A percentile compares a stretch with the other conserved stretches of the same genome.
Evolutionary conservation across 2,888 invertebrate species (phyloP).

Genomic region (Mycalesis mineus): DNA sequence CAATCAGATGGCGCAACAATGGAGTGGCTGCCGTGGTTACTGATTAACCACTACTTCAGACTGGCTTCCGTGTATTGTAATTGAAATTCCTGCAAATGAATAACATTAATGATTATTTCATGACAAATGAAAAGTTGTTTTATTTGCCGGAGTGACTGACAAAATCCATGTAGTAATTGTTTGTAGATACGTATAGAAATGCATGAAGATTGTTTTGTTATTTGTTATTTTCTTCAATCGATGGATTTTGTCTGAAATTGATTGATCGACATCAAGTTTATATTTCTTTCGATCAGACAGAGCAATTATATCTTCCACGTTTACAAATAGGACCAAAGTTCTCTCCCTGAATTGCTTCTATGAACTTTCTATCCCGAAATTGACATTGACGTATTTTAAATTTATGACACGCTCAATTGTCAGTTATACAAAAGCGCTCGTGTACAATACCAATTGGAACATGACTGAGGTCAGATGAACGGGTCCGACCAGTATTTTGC

Average conservation of each 20-base stretch:
- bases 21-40: constrained; percentile 28
- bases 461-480: constrained; percentile 57
- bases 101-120: not conserved
- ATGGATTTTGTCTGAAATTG: not conserved
- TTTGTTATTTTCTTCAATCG: not conserved
- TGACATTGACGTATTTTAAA: constrained; percentile 46
- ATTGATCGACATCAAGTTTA: not conserved
- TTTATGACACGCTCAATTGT: constrained; percentile 42
- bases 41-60: constrained; percentile 24
- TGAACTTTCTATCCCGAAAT: constrained; percentile 42
- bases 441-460: constrained; percentile 48
- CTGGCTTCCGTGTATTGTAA: constrained; percentile 15
- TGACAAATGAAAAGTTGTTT: not conserved
- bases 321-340: not conserved
- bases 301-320: not conserved
- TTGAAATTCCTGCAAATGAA: not conserved
- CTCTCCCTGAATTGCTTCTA: constrained; percentile 9
- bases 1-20: constrained; percentile 31
- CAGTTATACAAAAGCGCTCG: constrained; percentile 47
- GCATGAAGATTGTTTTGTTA: too few relatives aligned
- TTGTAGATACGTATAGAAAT: too few relatives aligned
- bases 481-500: constrained; percentile 52
- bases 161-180: too few relatives aligned
- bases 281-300: not conserved
- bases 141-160: not conserved